Evolutionary conservation across 2,113 vertebrate genomes (phyloP).

Genomic region (Formicarius rufipectus): DNA sequence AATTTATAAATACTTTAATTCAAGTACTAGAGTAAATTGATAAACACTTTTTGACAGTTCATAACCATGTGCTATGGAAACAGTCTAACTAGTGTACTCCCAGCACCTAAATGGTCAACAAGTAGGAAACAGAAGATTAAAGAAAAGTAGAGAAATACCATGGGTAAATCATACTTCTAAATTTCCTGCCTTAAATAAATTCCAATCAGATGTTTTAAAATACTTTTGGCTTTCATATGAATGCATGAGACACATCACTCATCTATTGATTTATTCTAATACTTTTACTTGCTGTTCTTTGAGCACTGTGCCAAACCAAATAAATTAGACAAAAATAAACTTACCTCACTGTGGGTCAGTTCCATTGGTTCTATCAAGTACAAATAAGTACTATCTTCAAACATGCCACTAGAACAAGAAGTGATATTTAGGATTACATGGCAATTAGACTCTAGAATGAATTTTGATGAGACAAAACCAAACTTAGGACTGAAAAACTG

Average conservation of each 20-base stretch:
- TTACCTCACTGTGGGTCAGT: constrained; percentile 86
- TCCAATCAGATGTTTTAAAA: neutral
- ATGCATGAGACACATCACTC: neutral
- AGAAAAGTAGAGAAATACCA: neutral
- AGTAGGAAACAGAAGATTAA: neutral
- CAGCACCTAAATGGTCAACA: neutral
- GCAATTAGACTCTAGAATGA: neutral
- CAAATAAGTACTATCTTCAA: constrained; percentile 86
- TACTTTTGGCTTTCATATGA: neutral
- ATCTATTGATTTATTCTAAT: neutral
- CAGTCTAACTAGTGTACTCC: neutral
- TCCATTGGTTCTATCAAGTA: constrained; percentile 91
- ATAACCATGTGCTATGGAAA: neutral
- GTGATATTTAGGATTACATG: neutral
- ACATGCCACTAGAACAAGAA: constrained; percentile 85
- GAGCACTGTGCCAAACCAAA: neutral
- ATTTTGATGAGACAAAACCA: neutral
- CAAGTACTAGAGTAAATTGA: neutral
- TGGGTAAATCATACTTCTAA: neutral
- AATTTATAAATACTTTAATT: neutral
- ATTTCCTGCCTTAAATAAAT: neutral
- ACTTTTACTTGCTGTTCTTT: neutral
- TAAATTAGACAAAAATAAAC: constrained; percentile 56
- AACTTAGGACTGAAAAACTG: neutral
- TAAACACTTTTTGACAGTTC: neutral